A percentile compares a stretch with the other conserved stretches of the same genome.
Evolutionary conservation across 2,888 invertebrate species (phyloP).

Genomic region (Linnaemya tessellans): DNA sequence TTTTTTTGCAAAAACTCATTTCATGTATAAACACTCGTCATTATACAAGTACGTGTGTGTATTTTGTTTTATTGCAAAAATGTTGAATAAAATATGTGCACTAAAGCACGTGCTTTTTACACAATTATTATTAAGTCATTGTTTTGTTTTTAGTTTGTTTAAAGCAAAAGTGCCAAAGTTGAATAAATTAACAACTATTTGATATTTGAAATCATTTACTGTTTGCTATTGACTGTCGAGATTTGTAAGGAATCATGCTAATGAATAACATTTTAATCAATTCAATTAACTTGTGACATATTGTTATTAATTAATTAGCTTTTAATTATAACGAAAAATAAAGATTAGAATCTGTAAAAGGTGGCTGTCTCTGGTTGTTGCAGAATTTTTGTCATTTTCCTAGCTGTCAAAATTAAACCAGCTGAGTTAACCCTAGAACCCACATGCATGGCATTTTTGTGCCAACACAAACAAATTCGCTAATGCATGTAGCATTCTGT

Average conservation of each 20-base stretch:
- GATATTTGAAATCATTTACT: not conserved
- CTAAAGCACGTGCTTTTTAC: conserved; percentile 65
- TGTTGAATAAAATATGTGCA: conserved; percentile 26
- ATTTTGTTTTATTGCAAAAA: conserved; percentile 2
- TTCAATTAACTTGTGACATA: not conserved
- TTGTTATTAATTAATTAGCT: conserved; percentile 1
- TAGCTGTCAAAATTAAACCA: too few species aligned
- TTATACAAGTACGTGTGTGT: not conserved
- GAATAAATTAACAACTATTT: conserved; percentile 51
- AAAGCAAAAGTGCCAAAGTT: conserved; percentile 42
- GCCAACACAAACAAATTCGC: too few species aligned
- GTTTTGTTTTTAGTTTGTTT: conserved; percentile 10
- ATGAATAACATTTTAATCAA: not conserved
- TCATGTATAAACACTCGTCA: conserved; percentile 14
- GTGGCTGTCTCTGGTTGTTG: too few species aligned
- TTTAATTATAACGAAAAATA: not conserved
- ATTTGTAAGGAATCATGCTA: conserved; percentile 8
- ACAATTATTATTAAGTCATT: conserved; percentile 35
- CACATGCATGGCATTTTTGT: too few species aligned
- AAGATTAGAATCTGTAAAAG: not conserved
- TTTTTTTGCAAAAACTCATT: conserved; percentile 26
- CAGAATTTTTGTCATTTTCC: not conserved
- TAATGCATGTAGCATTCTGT: too few species aligned
- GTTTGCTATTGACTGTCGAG: not conserved
- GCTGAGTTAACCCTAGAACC: too few species aligned